These are phyloP conservation scores for Yponomeuta evonymella DNA, from an alignment of 2,888 invertebrate species.

Conservation along the genomic window DNA sequence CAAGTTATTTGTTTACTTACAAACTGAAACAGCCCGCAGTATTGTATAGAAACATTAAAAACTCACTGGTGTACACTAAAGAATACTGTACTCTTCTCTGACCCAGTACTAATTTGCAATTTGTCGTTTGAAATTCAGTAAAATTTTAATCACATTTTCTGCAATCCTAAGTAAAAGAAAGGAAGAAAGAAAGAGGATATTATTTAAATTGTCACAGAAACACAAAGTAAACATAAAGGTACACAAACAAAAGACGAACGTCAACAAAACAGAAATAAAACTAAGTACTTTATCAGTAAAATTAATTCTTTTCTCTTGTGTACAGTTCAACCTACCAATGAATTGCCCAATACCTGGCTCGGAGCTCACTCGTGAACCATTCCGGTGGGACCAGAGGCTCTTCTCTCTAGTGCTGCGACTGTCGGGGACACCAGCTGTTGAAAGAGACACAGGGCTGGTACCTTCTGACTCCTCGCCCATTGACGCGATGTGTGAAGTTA, in stretches of 20 bases:
- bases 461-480: slow-evolving; percentile 96
- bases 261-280: no score
- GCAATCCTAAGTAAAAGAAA: no score
- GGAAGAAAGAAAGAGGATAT: no score
- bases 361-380: slow-evolving; percentile 98
- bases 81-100: no score
- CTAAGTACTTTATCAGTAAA: no score
- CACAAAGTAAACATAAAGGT: no score
- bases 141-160: no score
- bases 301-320: slow-evolving; percentile 14
- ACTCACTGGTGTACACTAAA: no score
- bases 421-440: slow-evolving; percentile 92
- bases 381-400: slow-evolving; percentile 99
- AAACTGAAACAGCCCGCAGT: neutral
- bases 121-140: no score
- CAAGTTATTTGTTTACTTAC: neutral
- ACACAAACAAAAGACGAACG: no score
- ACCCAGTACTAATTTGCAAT: no score
- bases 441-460: slow-evolving; percentile 90
- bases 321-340: slow-evolving; percentile 91
- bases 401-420: slow-evolving; percentile 95
- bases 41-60: neutral
- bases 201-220: no score
- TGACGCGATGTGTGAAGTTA: slow-evolving; percentile 99
- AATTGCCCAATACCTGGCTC: slow-evolving; percentile 96